Percentiles rank a stretch among this genome's conserved stretches.
Evolutionary conservation across 2,113 vertebrate species (phyloP).

Genomic region (Oreotrochilus melanogaster): DNA sequence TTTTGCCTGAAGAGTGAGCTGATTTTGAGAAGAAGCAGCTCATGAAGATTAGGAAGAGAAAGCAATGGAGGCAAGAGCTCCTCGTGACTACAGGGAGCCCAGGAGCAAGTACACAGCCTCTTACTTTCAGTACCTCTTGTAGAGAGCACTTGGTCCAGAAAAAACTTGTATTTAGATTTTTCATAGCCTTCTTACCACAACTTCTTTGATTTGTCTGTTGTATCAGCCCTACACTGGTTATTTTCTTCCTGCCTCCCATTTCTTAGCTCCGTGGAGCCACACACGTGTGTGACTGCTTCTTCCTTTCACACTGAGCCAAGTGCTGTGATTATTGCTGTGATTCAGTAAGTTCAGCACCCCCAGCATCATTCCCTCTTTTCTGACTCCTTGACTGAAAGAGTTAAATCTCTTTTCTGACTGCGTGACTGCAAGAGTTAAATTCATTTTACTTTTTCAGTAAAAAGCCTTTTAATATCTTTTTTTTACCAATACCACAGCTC

Average conservation of each 20-base stretch:
- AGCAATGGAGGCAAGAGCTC: not conserved
- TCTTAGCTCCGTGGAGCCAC: not conserved
- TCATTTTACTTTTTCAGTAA: slow-evolving; percentile 25
- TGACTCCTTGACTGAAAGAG: not conserved
- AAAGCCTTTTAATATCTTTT: not conserved
- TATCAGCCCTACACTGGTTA: not conserved
- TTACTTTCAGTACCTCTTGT: not conserved
- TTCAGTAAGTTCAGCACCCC: not conserved
- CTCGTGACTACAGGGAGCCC: not conserved
- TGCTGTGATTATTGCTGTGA: not conserved
- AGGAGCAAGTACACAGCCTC: not conserved
- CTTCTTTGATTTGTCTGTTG: not conserved
- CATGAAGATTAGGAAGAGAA: not conserved
- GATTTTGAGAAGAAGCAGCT: not conserved
- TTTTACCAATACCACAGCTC: not conserved
- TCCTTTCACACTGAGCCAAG: not conserved
- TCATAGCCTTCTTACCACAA: not conserved
- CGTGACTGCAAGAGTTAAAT: not conserved
- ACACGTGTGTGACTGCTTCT: not conserved
- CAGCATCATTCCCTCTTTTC: not conserved
- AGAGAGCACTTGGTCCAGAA: not conserved
- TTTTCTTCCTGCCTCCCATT: not conserved
- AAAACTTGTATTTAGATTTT: not conserved
- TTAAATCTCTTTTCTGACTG: not conserved
- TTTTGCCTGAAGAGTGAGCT: not conserved